These are phyloP conservation scores for Lysandra coridon DNA, from an alignment of 2,888 invertebrate species.

Conservation along the genomic window DNA sequence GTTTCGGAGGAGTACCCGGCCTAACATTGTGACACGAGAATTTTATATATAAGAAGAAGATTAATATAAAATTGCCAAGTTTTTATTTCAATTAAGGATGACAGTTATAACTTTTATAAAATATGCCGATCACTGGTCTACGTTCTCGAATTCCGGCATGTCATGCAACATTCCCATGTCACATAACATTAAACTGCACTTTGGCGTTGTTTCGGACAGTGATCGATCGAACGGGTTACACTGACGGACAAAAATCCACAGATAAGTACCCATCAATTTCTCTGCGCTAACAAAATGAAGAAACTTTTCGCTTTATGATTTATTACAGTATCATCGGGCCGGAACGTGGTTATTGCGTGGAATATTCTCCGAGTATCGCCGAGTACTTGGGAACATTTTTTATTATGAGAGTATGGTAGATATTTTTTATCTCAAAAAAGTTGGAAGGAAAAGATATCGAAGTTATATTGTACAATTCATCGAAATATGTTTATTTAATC, in stretches of 20 bases:
- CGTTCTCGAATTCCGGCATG: not conserved
- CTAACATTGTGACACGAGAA: no score
- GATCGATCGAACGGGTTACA: constrained; percentile 41
- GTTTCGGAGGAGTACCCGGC: no score
- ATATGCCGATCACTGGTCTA: not conserved
- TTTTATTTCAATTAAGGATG: no score
- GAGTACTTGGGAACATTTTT: not conserved
- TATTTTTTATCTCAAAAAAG: not conserved
- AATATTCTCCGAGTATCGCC: constrained; percentile 16
- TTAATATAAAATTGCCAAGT: no score
- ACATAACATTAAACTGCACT: constrained; percentile 19
- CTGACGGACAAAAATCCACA: constrained; percentile 32
- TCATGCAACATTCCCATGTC: constrained; percentile 8
- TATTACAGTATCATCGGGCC: constrained; percentile 34
- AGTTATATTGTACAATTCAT: not conserved
- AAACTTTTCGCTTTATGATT: constrained; percentile 40
- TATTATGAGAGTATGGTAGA: not conserved
- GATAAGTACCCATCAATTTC: constrained; percentile 32
- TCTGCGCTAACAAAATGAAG: constrained; percentile 24
- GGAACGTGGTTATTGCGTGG: constrained; percentile 21
- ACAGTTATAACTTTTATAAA: not conserved
- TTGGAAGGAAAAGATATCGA: not conserved
- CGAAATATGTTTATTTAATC: not conserved
- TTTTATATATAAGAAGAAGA: no score
- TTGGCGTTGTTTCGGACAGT: constrained; percentile 35